Base-by-base conservation (phyloP, 2,113 vertebrate species). In the Stercorarius parasiticus region DNA sequence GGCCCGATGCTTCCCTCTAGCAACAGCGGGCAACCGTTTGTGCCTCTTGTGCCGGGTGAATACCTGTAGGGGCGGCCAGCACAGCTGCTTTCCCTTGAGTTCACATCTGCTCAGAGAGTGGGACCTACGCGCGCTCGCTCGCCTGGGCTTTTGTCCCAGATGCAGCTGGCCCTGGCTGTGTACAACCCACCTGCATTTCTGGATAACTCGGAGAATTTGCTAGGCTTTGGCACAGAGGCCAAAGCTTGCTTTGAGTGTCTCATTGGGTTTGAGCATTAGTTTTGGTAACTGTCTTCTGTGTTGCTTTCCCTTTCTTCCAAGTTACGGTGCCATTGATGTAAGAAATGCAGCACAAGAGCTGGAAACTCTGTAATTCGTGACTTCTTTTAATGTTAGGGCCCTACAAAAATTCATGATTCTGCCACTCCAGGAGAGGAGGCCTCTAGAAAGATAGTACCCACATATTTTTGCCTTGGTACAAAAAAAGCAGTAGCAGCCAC, bases 51-150 rank as follows among this genome's bases (percentile, higher is more conserved):
- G 61, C 61, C 2, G 12, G 40, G 34, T 6, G 32, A 18, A 1
- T 40, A 21, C 15, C 94, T 53, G 0, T 3, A 5, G 90, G 93
- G 92, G 59, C 14, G 5, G 32, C 10, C n/a, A 30, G 76, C 95
- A 65, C 92, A 93, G 90, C 96, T 95, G 95, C 91, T 69, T 9
- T 71, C 95, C 77, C 95, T 23, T 11, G 56, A 71, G 92, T 91
- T 82, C 94, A 56, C 96, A 94, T 67, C 91, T 91, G 92, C 80
- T 90, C 38, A 0, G 6, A 6, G 78, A 83, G 82, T 1, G 3
- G 86, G 86, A 59, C 66, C 71, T 58, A 1, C 65, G 1, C 1
- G 2, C 9, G 5, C 84, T 87, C 5, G 1, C 81, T 64, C 7
- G 77, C 88, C 92, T 52, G 56, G 43, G 70, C 72, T 3, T 3